phyloP scores from a whole-genome alignment of 2,113 vertebrate species.

The Canis aureus region DNA sequence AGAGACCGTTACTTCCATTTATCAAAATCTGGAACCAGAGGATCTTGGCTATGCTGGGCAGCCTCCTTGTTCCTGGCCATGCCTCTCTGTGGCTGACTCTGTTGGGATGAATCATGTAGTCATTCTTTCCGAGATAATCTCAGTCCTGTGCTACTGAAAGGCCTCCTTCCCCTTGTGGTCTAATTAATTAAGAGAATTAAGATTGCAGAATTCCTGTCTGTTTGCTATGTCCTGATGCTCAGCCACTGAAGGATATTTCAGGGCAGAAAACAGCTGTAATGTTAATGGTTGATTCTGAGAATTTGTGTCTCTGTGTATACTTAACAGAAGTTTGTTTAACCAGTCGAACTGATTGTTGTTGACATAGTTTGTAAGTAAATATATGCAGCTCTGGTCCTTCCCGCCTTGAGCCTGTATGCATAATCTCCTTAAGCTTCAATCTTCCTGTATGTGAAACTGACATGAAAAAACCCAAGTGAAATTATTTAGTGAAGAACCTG shows the following conservation, averaged over 20 bases:
- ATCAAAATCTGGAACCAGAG: neutral
- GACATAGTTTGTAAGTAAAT: slow-evolving; percentile 61
- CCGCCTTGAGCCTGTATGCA: neutral
- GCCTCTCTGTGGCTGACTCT: neutral
- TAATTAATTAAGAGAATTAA: neutral
- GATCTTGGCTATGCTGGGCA: neutral
- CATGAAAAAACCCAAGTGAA: neutral
- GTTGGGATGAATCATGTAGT: neutral
- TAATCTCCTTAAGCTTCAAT: neutral
- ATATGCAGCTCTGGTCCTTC: slow-evolving; percentile 5
- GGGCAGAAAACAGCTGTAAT: neutral
- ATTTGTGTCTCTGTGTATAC: slow-evolving; percentile 70
- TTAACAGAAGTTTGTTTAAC: slow-evolving; percentile 68
- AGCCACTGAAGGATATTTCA: slow-evolving; percentile 31
- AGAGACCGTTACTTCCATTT: neutral
- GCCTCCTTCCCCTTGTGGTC: neutral
- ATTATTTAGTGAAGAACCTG: neutral
- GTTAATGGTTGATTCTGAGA: slow-evolving; percentile 33
- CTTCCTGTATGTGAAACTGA: neutral
- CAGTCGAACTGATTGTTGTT: slow-evolving; percentile 58
- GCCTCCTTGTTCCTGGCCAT: fast-evolving
- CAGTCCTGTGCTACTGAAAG: neutral
- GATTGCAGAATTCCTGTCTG: neutral
- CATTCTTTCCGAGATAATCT: neutral
- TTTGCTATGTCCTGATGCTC: neutral